Evolutionary conservation across 2,113 vertebrate species (phyloP).

Genomic region (Aleadryas rufinucha): DNA sequence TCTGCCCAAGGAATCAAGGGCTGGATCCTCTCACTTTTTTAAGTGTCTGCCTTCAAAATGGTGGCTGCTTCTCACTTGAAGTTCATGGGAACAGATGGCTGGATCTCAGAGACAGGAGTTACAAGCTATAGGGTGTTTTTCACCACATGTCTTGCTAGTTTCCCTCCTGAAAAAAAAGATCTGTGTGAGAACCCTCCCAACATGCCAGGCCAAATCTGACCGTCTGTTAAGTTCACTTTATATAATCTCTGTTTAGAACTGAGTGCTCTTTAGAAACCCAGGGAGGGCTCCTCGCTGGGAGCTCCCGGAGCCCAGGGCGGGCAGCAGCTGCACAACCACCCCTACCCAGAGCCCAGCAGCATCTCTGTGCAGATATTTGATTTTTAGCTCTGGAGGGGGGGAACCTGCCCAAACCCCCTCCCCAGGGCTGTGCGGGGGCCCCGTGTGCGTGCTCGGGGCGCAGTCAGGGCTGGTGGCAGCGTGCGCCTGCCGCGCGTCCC

Average conservation of each 20-base stretch:
- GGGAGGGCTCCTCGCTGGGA: neutral
- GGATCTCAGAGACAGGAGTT: slow-evolving; percentile 23
- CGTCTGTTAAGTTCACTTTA: slow-evolving; percentile 33
- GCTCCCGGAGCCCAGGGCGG: neutral
- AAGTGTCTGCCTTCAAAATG: neutral
- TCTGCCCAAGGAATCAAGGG: neutral
- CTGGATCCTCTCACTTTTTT: neutral
- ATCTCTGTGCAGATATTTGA: neutral
- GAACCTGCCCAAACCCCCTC: neutral
- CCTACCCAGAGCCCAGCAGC: neutral
- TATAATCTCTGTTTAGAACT: neutral
- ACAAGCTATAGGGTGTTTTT: slow-evolving; percentile 44
- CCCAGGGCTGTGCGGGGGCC: neutral
- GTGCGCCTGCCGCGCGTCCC: neutral
- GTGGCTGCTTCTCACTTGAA: slow-evolving; percentile 46
- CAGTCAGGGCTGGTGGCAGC: neutral
- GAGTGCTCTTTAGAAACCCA: neutral
- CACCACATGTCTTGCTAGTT: slow-evolving; percentile 40
- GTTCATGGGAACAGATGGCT: slow-evolving; percentile 44
- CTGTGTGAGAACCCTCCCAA: slow-evolving; percentile 10
- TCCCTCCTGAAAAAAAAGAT: slow-evolving; percentile 16
- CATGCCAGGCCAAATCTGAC: slow-evolving; percentile 21
- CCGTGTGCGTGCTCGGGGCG: neutral
- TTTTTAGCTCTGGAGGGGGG: neutral
- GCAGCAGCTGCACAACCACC: neutral